These are phyloP conservation scores for Saccostrea cuccullata DNA, from an alignment of 1,140 invertebrate species.

Conservation along the genomic window DNA sequence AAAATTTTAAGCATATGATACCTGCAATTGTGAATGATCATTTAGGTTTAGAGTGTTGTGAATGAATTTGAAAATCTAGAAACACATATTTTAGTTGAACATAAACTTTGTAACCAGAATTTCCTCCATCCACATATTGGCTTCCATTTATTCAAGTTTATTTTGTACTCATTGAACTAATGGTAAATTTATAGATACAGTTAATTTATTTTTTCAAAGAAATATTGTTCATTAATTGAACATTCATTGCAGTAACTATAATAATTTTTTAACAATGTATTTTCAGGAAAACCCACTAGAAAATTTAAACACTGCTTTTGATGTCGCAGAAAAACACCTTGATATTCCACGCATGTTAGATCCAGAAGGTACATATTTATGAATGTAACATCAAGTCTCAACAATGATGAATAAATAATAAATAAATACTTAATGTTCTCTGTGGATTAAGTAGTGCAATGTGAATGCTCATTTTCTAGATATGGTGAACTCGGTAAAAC, in stretches of 20 bases:
- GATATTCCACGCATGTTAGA: slow-evolving; percentile 99
- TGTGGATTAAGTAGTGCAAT: neutral
- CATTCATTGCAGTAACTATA: neutral
- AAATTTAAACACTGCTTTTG: slow-evolving; percentile 99
- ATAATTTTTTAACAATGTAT: slow-evolving; percentile 15
- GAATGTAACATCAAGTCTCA: neutral
- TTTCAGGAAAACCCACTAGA: slow-evolving; percentile 95
- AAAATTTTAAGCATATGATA: too few species aligned
- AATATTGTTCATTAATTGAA: neutral
- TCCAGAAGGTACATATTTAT: slow-evolving; percentile 92
- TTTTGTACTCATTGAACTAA: neutral
- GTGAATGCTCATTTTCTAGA: slow-evolving; percentile 83
- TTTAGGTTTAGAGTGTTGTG: neutral
- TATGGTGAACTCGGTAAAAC: slow-evolving; percentile 98
- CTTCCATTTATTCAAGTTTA: neutral
- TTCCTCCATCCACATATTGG: neutral
- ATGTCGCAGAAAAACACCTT: slow-evolving; percentile 99
- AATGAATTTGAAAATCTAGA: neutral
- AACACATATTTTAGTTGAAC: neutral
- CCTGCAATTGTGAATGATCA: too few species aligned
- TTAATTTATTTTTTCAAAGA: neutral
- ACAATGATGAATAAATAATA: neutral
- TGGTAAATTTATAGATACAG: neutral
- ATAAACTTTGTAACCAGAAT: neutral
- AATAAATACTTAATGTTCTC: neutral